Conservation (phyloP, 2,113 vertebrate species). For the Sminthopsis crassicaudata region DNA sequence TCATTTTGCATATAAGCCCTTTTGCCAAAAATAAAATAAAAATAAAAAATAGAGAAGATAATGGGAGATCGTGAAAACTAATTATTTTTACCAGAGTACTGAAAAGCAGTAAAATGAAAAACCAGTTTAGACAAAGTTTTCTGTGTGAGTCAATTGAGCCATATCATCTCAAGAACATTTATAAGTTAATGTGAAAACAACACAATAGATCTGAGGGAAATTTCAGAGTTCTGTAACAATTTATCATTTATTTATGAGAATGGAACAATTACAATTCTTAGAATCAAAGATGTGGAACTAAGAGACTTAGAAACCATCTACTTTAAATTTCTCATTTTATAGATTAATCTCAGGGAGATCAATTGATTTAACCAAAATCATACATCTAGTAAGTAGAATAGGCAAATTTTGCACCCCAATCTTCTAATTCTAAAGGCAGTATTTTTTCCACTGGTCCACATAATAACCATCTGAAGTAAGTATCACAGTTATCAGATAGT, state of each 20-base stretch:
- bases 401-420: not conserved
- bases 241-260: not conserved
- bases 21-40: not conserved
- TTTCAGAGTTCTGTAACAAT: not conserved
- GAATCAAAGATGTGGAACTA: not conserved
- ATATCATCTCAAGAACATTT: not conserved
- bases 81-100: not conserved
- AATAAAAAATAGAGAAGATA: not conserved
- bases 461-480: not conserved
- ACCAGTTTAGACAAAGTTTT: not conserved
- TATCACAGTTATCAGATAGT: not conserved
- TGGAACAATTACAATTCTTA: not conserved
- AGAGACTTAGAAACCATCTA: not conserved
- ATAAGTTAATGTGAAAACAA: not conserved
- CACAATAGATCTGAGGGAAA: not conserved
- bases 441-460: not conserved
- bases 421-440: not conserved
- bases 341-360: not conserved
- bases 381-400: not conserved
- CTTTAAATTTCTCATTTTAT: not conserved
- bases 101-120: not conserved
- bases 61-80: not conserved
- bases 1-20: not conserved
- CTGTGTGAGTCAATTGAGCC: not conserved
- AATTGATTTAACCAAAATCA: no score